Percentiles rank a stretch among this genome's conserved stretches.
These are phyloP conservation scores for Opisthograptis luteolata DNA, from an alignment of 2,888 invertebrate species.

Conservation along the genomic window DNA sequence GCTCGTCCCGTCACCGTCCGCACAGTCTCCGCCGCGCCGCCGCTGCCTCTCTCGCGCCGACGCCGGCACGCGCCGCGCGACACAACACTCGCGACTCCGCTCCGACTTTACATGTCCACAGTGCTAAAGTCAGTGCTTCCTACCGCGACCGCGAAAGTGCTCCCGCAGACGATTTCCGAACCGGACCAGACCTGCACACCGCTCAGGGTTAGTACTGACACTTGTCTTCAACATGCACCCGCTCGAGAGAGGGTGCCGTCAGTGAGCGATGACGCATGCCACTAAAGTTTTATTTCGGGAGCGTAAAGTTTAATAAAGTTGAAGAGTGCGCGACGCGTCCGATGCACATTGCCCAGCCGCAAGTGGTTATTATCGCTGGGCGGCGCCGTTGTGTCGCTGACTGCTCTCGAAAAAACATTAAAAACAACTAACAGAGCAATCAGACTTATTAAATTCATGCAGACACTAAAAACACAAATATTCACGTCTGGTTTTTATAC, in stretches of 20 bases:
- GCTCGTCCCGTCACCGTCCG: slow-evolving; percentile 60
- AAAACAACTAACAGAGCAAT: slow-evolving; percentile 83
- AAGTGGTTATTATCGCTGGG: slow-evolving; percentile 73
- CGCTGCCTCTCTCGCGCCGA: slow-evolving; percentile 70
- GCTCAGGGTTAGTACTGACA: slow-evolving; percentile 78
- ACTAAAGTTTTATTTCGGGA: slow-evolving; percentile 76
- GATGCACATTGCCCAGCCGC: slow-evolving; percentile 77
- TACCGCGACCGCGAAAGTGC: slow-evolving; percentile 78
- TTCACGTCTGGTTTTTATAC: slow-evolving; percentile 47
- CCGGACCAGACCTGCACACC: slow-evolving; percentile 76
- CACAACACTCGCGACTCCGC: slow-evolving; percentile 45
- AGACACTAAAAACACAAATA: slow-evolving; percentile 60
- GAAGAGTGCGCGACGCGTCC: slow-evolving; percentile 69
- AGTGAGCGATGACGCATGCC: slow-evolving; percentile 54
- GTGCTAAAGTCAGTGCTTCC: slow-evolving; percentile 82
- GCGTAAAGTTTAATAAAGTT: slow-evolving; percentile 76
- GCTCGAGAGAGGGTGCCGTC: slow-evolving; percentile 51
- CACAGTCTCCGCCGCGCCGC: slow-evolving; percentile 74
- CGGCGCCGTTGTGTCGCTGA: slow-evolving; percentile 78
- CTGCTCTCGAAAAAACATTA: slow-evolving; percentile 69
- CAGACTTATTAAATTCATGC: slow-evolving; percentile 69
- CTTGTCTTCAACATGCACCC: slow-evolving; percentile 48
- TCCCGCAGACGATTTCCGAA: slow-evolving; percentile 76
- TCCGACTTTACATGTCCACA: slow-evolving; percentile 79
- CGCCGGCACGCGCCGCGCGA: slow-evolving; percentile 77